Evolutionary conservation across 2,888 invertebrate genomes (phyloP).

Genomic region (Cephonodes hylas): DNA sequence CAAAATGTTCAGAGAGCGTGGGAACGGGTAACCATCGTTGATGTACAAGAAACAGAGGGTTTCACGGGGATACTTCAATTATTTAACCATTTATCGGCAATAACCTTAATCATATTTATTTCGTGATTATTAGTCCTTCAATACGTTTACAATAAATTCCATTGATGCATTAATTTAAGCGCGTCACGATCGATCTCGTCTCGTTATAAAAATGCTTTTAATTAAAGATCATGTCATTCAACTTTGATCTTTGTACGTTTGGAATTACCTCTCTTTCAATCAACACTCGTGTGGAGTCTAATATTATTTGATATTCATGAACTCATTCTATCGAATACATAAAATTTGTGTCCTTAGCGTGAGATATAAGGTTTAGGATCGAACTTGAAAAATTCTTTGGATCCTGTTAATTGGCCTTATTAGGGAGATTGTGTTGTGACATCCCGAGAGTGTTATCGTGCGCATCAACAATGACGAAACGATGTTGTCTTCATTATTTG

Average conservation of each 20-base stretch:
- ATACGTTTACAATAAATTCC: conserved; percentile 47
- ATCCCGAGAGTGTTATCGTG: conserved; percentile 80
- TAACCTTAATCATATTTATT: background rate
- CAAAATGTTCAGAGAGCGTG: conserved; percentile 71
- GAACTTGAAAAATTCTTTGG: conserved; percentile 44
- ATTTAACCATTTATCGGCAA: conserved; percentile 33
- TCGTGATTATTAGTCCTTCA: conserved; percentile 29
- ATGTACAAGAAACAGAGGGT: conserved; percentile 61
- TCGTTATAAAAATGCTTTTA: conserved; percentile 59
- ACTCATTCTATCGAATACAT: conserved; percentile 37
- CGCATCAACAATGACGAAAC: conserved; percentile 81
- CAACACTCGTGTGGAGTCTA: conserved; percentile 54
- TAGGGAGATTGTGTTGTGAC: conserved; percentile 80
- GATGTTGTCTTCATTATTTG: conserved; percentile 81
- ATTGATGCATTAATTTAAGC: conserved; percentile 53
- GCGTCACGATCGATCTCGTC: conserved; percentile 57
- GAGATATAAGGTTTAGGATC: conserved; percentile 57
- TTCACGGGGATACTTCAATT: conserved; percentile 52
- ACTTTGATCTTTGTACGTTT: conserved; percentile 74
- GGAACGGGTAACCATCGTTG: conserved; percentile 63
- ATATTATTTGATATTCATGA: conserved; percentile 48
- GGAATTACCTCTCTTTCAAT: conserved; percentile 69
- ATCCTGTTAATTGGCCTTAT: conserved; percentile 80
- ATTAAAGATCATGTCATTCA: conserved; percentile 64
- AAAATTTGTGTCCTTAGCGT: conserved; percentile 32